Conservation (phyloP, 2,888 invertebrate genomes). For the Prionchulus punctatus region DNA sequence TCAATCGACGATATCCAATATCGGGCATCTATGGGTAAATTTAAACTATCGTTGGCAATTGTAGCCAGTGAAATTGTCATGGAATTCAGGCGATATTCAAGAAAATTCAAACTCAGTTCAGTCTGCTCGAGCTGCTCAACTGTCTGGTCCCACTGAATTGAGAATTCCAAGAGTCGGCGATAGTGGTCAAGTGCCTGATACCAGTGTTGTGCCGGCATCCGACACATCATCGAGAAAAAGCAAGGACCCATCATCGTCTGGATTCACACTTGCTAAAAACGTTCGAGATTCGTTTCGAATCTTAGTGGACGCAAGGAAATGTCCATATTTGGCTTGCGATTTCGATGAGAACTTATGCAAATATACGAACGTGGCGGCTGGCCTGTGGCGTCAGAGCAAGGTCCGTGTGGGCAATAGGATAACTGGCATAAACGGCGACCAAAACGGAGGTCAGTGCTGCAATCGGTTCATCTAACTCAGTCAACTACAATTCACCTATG, state of each 20-base stretch:
- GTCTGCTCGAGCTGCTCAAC: not conserved
- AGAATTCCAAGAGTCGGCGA: not conserved
- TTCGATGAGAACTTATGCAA: constrained; percentile 16
- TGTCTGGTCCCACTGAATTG: not conserved
- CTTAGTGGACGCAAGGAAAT: constrained; percentile 1
- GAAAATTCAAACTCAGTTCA: not conserved
- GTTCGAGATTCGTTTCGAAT: not conserved
- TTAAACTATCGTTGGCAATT: too few species aligned
- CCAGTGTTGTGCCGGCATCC: too few species aligned
- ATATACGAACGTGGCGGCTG: constrained; percentile 15
- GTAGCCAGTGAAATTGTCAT: too few species aligned
- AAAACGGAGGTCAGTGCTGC: constrained; percentile 1
- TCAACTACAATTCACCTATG: too few species aligned
- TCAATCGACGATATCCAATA: constrained; percentile 20
- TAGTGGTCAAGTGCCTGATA: not conserved
- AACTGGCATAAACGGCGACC: constrained; percentile 2
- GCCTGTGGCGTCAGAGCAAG: not conserved
- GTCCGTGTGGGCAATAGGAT: not conserved
- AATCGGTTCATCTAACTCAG: not conserved
- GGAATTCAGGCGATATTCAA: too few species aligned
- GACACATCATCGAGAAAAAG: not conserved
- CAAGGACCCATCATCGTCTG: not conserved
- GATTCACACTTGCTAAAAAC: not conserved
- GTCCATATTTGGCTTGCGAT: constrained; percentile 8
- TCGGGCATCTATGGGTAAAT: not conserved